These are phyloP conservation scores for Ptychoptera contaminata DNA, from an alignment of 2,888 invertebrate genomes.

Conservation along the genomic window DNA sequence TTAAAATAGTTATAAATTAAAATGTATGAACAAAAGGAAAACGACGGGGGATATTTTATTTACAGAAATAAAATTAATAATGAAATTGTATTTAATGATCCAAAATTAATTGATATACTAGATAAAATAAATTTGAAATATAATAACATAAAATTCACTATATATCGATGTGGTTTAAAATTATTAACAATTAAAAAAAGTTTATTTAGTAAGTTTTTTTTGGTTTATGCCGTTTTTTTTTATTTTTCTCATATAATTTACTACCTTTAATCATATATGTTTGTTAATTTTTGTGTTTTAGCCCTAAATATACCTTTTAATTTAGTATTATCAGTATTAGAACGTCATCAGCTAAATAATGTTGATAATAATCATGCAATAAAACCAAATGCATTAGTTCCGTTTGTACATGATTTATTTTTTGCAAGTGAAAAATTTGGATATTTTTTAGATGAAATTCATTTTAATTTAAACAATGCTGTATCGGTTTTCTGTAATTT, in stretches of 20 bases:
- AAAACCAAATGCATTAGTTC: constrained; percentile 24
- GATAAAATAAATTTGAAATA: not conserved
- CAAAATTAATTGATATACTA: not conserved
- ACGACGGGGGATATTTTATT: not conserved
- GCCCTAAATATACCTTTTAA: constrained; percentile 26
- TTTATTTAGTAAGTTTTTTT: constrained; percentile 22
- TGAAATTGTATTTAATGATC: not conserved
- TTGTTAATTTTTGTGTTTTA: constrained; percentile 12
- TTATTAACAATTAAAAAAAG: constrained; percentile 23
- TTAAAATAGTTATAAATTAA: too few relatives aligned
- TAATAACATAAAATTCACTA: constrained; percentile 20
- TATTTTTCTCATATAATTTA: too few relatives aligned
- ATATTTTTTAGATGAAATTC: constrained; percentile 18
- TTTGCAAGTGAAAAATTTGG: constrained; percentile 27
- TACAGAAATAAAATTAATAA: not conserved
- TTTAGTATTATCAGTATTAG: constrained; percentile 23
- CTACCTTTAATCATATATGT: too few relatives aligned
- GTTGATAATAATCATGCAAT: constrained; percentile 21
- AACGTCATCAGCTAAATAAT: constrained; percentile 21
- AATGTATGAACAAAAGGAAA: not conserved
- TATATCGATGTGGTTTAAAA: constrained; percentile 28
- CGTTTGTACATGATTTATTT: constrained; percentile 27
- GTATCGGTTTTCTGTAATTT: constrained; percentile 24
- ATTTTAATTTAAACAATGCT: constrained; percentile 18
- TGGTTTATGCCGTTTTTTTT: not conserved